Evolutionary conservation across 2,888 invertebrate species (phyloP).

Genomic region (Protonemura montana): DNA sequence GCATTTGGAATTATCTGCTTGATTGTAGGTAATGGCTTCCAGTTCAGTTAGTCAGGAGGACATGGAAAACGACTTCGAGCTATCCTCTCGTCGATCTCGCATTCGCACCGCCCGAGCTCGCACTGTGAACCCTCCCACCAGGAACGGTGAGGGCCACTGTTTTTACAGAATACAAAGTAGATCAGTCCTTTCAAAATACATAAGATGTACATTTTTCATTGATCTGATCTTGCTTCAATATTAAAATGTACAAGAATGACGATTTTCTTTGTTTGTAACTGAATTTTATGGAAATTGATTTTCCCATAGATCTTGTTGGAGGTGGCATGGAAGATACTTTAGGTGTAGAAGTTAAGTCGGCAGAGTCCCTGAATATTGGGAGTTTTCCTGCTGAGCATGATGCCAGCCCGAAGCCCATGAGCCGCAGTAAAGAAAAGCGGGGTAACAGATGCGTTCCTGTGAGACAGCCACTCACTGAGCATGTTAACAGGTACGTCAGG

Average conservation of each 20-base stretch:
- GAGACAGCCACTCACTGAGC: slow-evolving; percentile 50
- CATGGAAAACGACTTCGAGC: slow-evolving; percentile 65
- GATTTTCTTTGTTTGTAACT: neutral
- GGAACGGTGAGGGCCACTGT: slow-evolving; percentile 48
- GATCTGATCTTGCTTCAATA: neutral
- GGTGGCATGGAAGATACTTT: slow-evolving; percentile 48
- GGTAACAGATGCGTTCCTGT: slow-evolving; percentile 53
- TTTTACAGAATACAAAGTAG: neutral
- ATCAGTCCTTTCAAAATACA: neutral
- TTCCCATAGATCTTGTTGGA: slow-evolving; percentile 44
- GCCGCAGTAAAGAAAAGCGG: slow-evolving; percentile 59
- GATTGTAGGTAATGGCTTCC: slow-evolving; percentile 61
- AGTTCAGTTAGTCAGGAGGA: slow-evolving; percentile 69
- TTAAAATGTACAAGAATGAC: neutral
- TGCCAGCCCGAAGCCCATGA: slow-evolving; percentile 59
- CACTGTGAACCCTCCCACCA: slow-evolving; percentile 54
- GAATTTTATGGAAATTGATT: neutral
- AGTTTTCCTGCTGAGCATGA: slow-evolving; percentile 56
- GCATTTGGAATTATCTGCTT: neutral
- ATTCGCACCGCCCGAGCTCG: slow-evolving; percentile 63
- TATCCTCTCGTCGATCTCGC: slow-evolving; percentile 62
- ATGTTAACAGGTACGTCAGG: slow-evolving; percentile 50
- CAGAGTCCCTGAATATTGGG: slow-evolving; percentile 50
- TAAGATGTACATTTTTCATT: neutral
- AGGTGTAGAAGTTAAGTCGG: slow-evolving; percentile 48